A percentile compares a stretch with the other conserved stretches of the same genome.
These are phyloP conservation scores for Phycodurus eques DNA, from an alignment of 2,113 vertebrate genomes.

Conservation along the genomic window DNA sequence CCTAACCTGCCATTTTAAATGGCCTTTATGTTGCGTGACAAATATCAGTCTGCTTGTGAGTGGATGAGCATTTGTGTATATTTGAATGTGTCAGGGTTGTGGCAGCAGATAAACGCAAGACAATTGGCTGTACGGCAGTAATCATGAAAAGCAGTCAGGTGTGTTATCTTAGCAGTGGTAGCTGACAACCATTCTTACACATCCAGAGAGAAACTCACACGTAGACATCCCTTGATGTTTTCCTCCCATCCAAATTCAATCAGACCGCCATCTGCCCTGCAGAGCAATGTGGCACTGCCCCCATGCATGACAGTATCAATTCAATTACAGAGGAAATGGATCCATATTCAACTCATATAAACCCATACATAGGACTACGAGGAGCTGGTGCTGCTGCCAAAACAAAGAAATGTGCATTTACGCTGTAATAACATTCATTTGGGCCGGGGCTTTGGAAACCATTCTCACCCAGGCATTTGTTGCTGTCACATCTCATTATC, in stretches of 20 bases:
- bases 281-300: conserved; percentile 84
- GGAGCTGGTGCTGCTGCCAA: conserved; percentile 61
- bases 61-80: conserved; percentile 15
- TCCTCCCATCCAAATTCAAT: conserved; percentile 83
- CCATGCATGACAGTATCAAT: conserved; percentile 93
- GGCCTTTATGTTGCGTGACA: conserved; percentile 68
- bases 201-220: conserved; percentile 28
- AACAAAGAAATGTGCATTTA: conserved; percentile 96
- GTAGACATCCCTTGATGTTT: conserved; percentile 20
- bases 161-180: conserved; percentile 79
- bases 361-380: conserved; percentile 54
- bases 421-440: conserved; percentile 99
- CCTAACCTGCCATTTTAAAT: conserved; percentile 82
- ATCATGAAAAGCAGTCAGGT: conserved; percentile 86
- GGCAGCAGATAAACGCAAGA: conserved; percentile 79
- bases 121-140: conserved; percentile 82
- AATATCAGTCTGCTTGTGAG: conserved; percentile 43
- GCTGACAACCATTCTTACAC: conserved; percentile 56
- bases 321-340: conserved; percentile 91
- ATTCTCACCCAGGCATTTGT: conserved; percentile 95
- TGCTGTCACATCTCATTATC: conserved; percentile 99
- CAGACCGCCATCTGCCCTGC: conserved; percentile 83
- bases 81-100: conserved; percentile 70
- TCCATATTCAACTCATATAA: conserved; percentile 92
- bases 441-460: conserved; percentile 95